Evolutionary conservation across 2,113 vertebrate species (phyloP), one percentile per base, ranked within the genome.

Genomic region (Pitta sordida): DNA sequence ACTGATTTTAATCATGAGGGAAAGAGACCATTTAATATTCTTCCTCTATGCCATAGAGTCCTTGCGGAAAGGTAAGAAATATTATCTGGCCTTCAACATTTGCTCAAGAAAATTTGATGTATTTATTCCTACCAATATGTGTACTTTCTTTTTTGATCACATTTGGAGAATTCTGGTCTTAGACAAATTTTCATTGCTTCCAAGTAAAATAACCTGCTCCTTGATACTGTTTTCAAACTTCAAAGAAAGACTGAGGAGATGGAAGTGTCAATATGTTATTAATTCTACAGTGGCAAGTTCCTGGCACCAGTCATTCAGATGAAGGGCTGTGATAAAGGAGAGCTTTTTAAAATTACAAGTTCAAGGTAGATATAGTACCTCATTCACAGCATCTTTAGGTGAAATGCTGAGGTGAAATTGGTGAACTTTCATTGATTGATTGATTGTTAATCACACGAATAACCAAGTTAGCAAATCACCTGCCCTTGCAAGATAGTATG

Each of bases 231-330:
- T 95, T 90, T 95, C 58, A 65, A 5, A 95, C 39, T 68, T 91
- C 69, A 86, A 64, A 96, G 82, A 86, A 48, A 90, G 59, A 78
- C 34, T 9, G 53, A 89, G 74, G 30, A 83, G 19, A 83, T 91
- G 73, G 71, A 95, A 71, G 79, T 94, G 91, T 92, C 93, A 91
- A 80, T 86, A 93, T 75, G 74, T 96, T 96, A 96, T 96, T 95
- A 93, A 95, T 95, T 96, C 71, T 91, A 69, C 68, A 69, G 75
- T 86, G 84, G 83, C 81, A 88, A 93, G 92, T 92, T 95, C 62
- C 79, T 95, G 94, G 90, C 88, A 95, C 76, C 64, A 93, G 77
- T 88, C 88, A 78, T 55, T 94, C 90, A 96, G 93, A 94, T 91
- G 84, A 88, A 94, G 86, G 95, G 43, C 77, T 86, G 48, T 95